These are phyloP conservation scores for Enteromius mattozi DNA, from an alignment of 2,797 vertebrate genomes.

Conservation along the genomic window DNA sequence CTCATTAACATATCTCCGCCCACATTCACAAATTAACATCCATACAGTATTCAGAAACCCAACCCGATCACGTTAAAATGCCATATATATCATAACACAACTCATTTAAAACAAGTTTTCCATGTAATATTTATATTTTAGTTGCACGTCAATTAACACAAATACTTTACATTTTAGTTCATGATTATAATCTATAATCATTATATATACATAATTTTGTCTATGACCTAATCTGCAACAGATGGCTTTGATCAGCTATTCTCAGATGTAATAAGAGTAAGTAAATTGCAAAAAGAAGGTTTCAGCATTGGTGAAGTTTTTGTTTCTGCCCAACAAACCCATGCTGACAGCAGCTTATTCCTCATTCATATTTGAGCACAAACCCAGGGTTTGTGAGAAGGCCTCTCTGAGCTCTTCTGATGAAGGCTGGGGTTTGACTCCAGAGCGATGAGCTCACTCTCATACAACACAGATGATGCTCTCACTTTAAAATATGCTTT, in stretches of 20 bases:
- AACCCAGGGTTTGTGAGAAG: constrained; percentile 1
- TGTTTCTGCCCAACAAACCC: background rate
- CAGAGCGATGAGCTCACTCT: constrained; percentile 62
- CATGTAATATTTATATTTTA: no score
- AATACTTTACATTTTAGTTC: background rate
- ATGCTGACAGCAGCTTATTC: background rate
- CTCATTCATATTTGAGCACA: background rate
- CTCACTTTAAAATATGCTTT: constrained; percentile 58
- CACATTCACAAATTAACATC: background rate
- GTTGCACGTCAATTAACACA: background rate
- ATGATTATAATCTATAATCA: no score
- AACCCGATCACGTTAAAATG: background rate
- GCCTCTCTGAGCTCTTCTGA: constrained; percentile 1
- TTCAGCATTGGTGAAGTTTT: no score
- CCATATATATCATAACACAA: background rate
- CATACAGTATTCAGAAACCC: background rate
- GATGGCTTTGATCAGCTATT: background rate
- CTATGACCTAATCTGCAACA: background rate
- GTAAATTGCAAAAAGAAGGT: background rate
- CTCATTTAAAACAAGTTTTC: background rate
- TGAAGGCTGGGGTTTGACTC: constrained; percentile 46
- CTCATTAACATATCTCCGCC: background rate
- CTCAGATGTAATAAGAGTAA: background rate
- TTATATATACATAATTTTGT: no score
- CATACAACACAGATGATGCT: constrained; percentile 57